These are phyloP conservation scores for Myotis daubentonii DNA, from an alignment of 2,797 vertebrate species.

Conservation along the genomic window DNA sequence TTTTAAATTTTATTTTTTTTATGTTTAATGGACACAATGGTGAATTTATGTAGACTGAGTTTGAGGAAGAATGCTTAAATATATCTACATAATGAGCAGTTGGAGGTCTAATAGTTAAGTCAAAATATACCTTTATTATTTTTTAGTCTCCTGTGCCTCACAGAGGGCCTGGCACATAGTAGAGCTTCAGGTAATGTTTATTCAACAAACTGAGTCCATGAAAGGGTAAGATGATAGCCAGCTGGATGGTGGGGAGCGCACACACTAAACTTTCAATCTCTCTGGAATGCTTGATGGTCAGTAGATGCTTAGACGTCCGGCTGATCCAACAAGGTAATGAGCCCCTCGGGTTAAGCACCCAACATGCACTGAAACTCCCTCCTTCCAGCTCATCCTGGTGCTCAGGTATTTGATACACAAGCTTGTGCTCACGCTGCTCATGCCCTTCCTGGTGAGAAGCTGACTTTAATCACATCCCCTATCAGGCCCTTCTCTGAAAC, in stretches of 20 bases:
- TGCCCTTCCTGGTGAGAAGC: fast-evolving
- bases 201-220: not conserved
- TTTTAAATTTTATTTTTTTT: not conserved
- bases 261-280: not conserved
- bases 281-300: not conserved
- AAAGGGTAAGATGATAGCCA: not conserved
- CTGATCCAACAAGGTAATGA: not conserved
- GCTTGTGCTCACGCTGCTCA: not conserved
- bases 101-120: not conserved
- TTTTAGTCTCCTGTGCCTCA: not conserved
- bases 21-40: not conserved
- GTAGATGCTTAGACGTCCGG: not conserved
- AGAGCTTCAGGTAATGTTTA: not conserved
- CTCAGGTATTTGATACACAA: not conserved
- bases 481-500: not conserved
- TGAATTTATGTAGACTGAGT: not conserved
- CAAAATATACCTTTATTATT: not conserved
- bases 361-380: not conserved
- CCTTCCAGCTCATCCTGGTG: not conserved
- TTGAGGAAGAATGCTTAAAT: not conserved
- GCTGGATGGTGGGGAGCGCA: not conserved
- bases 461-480: not conserved
- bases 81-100: not conserved
- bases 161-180: not conserved
- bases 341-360: not conserved